Percentiles rank a stretch among this genome's conserved stretches.
phyloP scores from a whole-genome alignment of 1,140 invertebrate species.

The Orchesella cincta region DNA sequence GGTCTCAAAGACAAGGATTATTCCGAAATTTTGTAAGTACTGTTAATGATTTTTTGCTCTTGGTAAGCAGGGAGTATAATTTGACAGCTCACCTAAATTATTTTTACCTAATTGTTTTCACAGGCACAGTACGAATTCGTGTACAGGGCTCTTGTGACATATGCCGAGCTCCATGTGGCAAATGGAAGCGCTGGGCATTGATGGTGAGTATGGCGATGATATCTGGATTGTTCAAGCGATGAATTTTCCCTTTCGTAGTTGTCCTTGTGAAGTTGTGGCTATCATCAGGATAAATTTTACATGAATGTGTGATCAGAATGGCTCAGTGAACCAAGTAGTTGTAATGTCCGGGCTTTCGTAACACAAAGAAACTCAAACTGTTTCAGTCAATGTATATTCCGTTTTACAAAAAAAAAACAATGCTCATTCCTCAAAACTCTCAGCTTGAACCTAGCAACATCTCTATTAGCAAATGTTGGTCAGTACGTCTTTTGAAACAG shows the following conservation, averaged over 20 bases:
- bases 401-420: background rate
- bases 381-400: background rate
- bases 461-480: background rate
- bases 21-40: conserved; percentile 77
- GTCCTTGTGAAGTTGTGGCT: background rate
- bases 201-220: no score
- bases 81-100: background rate
- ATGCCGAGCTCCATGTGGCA: conserved; percentile 75
- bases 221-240: background rate
- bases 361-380: background rate
- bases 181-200: conserved; percentile 47
- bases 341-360: conserved; percentile 25
- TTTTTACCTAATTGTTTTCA: conserved; percentile 54
- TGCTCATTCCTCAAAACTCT: conserved; percentile 1
- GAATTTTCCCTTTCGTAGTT: no score
- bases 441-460: background rate
- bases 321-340: conserved; percentile 20
- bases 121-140: conserved; percentile 90
- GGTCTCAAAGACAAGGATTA: conserved; percentile 78
- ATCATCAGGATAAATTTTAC: background rate
- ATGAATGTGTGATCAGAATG: background rate
- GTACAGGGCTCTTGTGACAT: conserved; percentile 84
- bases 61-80: background rate
- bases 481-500: no score
- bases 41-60: background rate